Evolutionary conservation across 2,113 vertebrate species (phyloP), one percentile per base, ranked within the genome.

Genomic region (Erythrocercus mccallii): DNA sequence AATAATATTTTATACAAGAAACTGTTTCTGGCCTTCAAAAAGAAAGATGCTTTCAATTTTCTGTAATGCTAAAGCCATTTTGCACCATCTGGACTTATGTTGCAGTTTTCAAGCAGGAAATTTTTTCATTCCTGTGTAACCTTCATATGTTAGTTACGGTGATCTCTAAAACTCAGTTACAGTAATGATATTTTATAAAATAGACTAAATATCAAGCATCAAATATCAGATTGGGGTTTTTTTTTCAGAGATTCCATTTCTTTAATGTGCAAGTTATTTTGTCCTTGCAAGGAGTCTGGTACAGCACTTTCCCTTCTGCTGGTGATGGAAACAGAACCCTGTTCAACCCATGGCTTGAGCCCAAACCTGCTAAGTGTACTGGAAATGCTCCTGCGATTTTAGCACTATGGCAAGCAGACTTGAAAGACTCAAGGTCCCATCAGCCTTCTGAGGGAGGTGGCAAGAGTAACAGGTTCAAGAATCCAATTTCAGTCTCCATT

Each of bases 21-120:
- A 69, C 35, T 83, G 44, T 58, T 91, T 76, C 61, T 86, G 38
- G 22, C 28, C 60, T 76, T 82, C 53, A 38, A 42, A 91, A 80
- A 71, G 83, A 92, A 95, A 90, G 28, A 73, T 82, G 58, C 22
- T 87, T 90, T 85, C 38, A 62, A 77, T 92, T 93, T 95, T 82
- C 42, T 90, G 16, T 47, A 81, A 57, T 50, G 20, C 47, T 90
- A 53, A 87, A 95, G n/a, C 28, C 60, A 33, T 94, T 81, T 92
- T 91, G 45, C 38, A 70, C 60, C 51, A 69, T 73, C 57, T 81
- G 89, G 72, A 92, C 85, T 81, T 87, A 40, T 31, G 22, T 64
- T 91, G 57, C 70, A 27, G 76, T 92, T 93, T 77, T 82, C 72
- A 95, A 88, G 14, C 53, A 92, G 69, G n/a, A 83, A 88, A 33